Conservation (phyloP, 2,113 vertebrate species). For the Thomomys bottae region DNA sequence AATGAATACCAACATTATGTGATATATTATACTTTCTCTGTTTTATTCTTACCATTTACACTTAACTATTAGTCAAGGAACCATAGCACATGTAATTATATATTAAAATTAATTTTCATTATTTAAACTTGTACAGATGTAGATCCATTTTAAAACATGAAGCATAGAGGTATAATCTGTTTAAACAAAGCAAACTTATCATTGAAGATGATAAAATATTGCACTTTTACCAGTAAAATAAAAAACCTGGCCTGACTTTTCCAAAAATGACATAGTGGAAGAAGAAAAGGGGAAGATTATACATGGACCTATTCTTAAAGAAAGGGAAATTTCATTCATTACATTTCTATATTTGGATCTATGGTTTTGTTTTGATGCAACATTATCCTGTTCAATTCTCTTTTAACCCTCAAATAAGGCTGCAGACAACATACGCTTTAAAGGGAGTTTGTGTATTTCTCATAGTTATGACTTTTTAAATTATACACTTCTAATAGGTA, state of each 20-base stretch:
- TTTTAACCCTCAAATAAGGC: conserved; percentile 33
- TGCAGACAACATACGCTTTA: conserved; percentile 60
- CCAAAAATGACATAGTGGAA: conserved; percentile 24
- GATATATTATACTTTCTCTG: neutral
- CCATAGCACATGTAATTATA: neutral
- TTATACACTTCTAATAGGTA: conserved; percentile 62
- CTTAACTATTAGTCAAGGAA: conserved; percentile 6
- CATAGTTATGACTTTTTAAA: conserved; percentile 62
- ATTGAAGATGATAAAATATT: neutral
- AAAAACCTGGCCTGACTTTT: neutral
- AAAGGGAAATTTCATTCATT: conserved; percentile 66
- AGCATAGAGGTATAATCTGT: neutral
- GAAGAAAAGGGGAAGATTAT: conserved; percentile 8
- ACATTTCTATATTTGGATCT: conserved; percentile 53
- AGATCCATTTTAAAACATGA: conserved; percentile 21
- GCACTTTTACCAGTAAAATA: neutral
- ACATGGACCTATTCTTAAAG: conserved; percentile 47
- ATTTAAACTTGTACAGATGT: neutral
- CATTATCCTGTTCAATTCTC: conserved; percentile 39
- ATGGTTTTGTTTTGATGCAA: conserved; percentile 68
- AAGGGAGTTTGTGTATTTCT: conserved; percentile 50
- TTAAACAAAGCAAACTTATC: conserved; percentile 43
- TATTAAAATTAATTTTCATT: conserved; percentile 51
- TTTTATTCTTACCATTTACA: conserved; percentile 31
- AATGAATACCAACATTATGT: neutral